Conservation (phyloP, 2,797 vertebrate species). For the Chelmon rostratus region DNA sequence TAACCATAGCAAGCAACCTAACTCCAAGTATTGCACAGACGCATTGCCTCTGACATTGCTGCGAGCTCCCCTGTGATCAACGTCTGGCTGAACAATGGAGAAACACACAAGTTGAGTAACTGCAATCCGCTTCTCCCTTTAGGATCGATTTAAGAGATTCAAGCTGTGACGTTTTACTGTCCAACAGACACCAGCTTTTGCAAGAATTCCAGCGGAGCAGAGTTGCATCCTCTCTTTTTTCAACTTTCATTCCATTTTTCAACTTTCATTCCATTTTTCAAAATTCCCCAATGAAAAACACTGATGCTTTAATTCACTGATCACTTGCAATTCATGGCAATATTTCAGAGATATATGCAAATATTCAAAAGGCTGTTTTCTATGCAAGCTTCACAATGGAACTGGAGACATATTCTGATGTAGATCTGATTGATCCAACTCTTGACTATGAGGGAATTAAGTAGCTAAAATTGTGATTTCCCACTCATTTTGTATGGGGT, state of each 20-base stretch:
- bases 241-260: neutral
- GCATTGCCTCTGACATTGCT: constrained; percentile 8
- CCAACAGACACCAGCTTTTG: constrained; percentile 20
- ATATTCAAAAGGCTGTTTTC: neutral
- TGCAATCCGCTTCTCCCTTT: constrained; percentile 29
- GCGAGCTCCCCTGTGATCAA: constrained; percentile 25
- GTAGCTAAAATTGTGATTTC: neutral
- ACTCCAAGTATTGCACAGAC: constrained; percentile 1
- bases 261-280: neutral
- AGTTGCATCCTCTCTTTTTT: constrained; percentile 10
- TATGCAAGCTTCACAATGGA: neutral
- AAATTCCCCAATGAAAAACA: neutral
- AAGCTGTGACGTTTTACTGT: constrained; percentile 25
- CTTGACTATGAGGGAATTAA: neutral
- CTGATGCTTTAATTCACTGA: neutral
- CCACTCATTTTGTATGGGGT: neutral
- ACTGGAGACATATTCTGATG: neutral
- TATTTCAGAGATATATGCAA: neutral
- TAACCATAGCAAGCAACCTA: neutral
- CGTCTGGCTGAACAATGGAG: constrained; percentile 30
- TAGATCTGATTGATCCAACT: neutral
- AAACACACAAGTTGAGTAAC: constrained; percentile 29
- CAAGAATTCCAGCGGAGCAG: constrained; percentile 10
- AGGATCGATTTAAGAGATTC: constrained; percentile 25
- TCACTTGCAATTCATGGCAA: neutral